Conservation (phyloP, 53 echinoderm and acorn worm species). For the Glandiceps talaboti region DNA sequence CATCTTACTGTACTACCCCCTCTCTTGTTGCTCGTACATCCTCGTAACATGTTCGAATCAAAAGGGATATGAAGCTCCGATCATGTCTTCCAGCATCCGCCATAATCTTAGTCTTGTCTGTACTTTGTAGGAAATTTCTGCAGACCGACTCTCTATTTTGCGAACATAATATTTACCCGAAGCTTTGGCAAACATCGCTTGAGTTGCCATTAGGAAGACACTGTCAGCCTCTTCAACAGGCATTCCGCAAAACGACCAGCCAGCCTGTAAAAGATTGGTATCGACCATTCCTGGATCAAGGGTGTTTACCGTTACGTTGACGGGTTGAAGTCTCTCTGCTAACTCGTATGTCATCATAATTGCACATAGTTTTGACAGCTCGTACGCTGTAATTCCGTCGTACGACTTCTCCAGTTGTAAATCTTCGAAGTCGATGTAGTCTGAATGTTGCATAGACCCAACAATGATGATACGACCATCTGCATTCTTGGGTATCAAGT, state of each 20-base stretch:
- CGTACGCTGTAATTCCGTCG: conserved; percentile 45
- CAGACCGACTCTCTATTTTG: conserved; percentile 10
- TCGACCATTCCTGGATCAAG: conserved; percentile 76
- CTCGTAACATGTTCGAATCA: too few relatives aligned
- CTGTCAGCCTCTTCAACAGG: conserved; percentile 41
- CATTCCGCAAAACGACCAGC: conserved; percentile 33
- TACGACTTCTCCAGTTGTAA: conserved; percentile 34
- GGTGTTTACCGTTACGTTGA: conserved; percentile 50
- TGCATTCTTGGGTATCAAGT: conserved; percentile 40
- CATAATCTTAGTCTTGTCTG: conserved; percentile 30
- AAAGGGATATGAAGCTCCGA: conserved; percentile 20
- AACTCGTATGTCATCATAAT: conserved; percentile 52
- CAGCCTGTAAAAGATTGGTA: conserved; percentile 40
- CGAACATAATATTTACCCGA: conserved; percentile 59
- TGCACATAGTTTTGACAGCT: conserved; percentile 45
- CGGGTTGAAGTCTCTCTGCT: conserved; percentile 23
- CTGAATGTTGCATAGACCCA: conserved; percentile 51
- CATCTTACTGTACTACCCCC: too few relatives aligned
- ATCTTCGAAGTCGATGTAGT: background rate
- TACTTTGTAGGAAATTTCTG: conserved; percentile 2
- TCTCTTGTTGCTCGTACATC: too few relatives aligned
- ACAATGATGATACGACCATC: conserved; percentile 40
- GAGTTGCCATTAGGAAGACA: conserved; percentile 39
- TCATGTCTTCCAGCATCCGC: conserved; percentile 32
- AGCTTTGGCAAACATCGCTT: conserved; percentile 22